Evolutionary conservation across 2,888 invertebrate genomes (phyloP).

Genomic region (Strigamia crassipes): DNA sequence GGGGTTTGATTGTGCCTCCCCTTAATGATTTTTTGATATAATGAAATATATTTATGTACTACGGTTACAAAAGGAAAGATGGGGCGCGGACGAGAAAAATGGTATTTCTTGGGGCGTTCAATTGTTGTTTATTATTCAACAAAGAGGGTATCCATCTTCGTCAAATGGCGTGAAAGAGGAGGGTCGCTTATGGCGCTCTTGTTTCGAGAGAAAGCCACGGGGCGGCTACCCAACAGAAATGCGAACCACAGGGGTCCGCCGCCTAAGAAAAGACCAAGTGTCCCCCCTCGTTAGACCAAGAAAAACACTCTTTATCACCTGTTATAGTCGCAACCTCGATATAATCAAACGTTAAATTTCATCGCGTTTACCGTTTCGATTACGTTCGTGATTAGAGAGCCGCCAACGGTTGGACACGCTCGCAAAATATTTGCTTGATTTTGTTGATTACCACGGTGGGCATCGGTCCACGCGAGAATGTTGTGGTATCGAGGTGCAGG

Average conservation of each 20-base stretch:
- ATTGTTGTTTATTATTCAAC: slow-evolving; percentile 30
- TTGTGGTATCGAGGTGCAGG: not conserved
- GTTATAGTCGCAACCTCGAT: not conserved
- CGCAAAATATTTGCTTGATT: not conserved
- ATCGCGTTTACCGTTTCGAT: not conserved
- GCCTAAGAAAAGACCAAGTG: slow-evolving; percentile 7
- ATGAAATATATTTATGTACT: not conserved
- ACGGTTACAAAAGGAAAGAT: not conserved
- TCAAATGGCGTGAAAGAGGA: slow-evolving; percentile 30
- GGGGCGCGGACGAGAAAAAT: not conserved
- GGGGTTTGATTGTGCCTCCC: not conserved
- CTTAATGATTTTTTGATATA: not conserved
- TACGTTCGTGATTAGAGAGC: not conserved
- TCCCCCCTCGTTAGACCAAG: slow-evolving; percentile 18
- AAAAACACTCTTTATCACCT: slow-evolving; percentile 29
- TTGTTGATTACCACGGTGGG: not conserved
- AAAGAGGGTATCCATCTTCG: slow-evolving; percentile 26
- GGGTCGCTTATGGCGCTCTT: slow-evolving; percentile 26
- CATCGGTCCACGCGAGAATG: not conserved
- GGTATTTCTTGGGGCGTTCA: slow-evolving; percentile 22
- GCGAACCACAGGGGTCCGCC: slow-evolving; percentile 11
- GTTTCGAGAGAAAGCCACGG: slow-evolving; percentile 27
- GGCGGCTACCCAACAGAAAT: slow-evolving; percentile 20
- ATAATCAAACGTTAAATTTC: not conserved
- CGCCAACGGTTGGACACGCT: not conserved